A percentile compares a stretch with the other conserved stretches of the same genome.
Evolutionary conservation across 2,797 vertebrate genomes (phyloP).

Genomic region (Intellagama lesueurii): DNA sequence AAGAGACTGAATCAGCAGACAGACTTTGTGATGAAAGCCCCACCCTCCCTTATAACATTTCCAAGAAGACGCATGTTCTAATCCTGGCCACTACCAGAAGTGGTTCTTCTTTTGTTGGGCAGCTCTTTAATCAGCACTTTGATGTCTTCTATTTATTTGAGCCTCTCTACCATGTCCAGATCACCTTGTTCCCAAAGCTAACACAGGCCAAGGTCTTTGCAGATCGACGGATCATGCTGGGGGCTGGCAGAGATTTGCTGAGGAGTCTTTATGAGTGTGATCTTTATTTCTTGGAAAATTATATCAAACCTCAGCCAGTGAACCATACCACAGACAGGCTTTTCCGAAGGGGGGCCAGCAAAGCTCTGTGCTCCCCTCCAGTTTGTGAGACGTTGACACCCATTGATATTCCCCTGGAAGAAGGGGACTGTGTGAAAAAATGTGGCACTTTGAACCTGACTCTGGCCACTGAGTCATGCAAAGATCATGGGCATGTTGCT

Average conservation of each 20-base stretch:
- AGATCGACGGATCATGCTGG: conserved; percentile 90
- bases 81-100: conserved; percentile 95
- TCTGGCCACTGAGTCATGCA: conserved; percentile 87
- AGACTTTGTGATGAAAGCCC: conserved; percentile 89
- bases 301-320: conserved; percentile 89
- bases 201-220: conserved; percentile 86
- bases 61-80: conserved; percentile 90
- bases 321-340: conserved; percentile 92
- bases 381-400: conserved; percentile 86
- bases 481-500: conserved; percentile 88
- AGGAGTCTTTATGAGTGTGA: conserved; percentile 92
- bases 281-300: conserved; percentile 93
- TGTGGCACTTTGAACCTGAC: conserved; percentile 90
- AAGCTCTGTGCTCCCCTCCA: conserved; percentile 89
- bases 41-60: conserved; percentile 83
- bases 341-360: conserved; percentile 92
- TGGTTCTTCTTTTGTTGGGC: conserved; percentile 93
- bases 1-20: conserved; percentile 86
- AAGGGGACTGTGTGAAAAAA: conserved; percentile 92
- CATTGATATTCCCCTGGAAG: conserved; percentile 84
- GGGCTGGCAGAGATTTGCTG: conserved; percentile 91
- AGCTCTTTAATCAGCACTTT: conserved; percentile 96
- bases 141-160: conserved; percentile 97
- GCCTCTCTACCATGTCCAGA: conserved; percentile 95
- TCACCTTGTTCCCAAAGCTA: conserved; percentile 88